A percentile compares a stretch with the other conserved stretches of the same genome.
Conservation (phyloP, 2,797 vertebrate species). For the Oreonectes daqikongensis region DNA sequence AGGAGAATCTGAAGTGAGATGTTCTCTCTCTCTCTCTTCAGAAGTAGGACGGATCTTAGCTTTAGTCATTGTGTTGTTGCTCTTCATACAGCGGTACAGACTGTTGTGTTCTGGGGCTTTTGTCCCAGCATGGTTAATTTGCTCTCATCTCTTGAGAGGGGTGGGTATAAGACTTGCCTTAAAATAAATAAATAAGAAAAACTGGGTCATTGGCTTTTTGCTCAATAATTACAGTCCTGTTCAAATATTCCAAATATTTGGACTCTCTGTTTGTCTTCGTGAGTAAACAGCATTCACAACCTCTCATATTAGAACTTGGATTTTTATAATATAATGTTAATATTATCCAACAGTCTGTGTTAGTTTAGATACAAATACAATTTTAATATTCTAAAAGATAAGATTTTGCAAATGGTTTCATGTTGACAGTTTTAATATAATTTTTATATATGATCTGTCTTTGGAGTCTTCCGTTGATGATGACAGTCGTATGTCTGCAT, state of each 20-base stretch:
- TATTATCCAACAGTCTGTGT: neutral
- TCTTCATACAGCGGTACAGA: constrained; percentile 8
- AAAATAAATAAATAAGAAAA: constrained; percentile 10
- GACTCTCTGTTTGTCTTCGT: neutral
- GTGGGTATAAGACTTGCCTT: constrained; percentile 21
- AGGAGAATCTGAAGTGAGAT: too few relatives aligned
- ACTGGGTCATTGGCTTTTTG: constrained; percentile 26
- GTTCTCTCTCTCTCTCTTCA: too few relatives aligned
- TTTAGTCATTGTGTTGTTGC: constrained; percentile 11
- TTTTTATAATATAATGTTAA: too few relatives aligned
- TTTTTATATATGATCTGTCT: neutral
- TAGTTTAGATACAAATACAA: too few relatives aligned
- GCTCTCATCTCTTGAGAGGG: constrained; percentile 9
- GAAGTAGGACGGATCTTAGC: constrained; percentile 2
- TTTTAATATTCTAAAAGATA: too few relatives aligned
- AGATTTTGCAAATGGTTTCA: neutral
- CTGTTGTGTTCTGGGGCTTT: neutral
- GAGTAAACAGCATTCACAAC: neutral
- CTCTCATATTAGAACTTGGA: neutral
- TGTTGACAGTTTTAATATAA: neutral
- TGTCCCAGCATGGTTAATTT: constrained; percentile 11
- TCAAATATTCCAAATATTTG: neutral
- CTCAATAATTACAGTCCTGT: neutral
- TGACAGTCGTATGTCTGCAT: neutral
- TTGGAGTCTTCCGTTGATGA: neutral